A percentile compares a stretch with the other conserved stretches of the same genome.
Conservation (phyloP, 2,797 vertebrate species). For the Leucoraja ocellata region DNA sequence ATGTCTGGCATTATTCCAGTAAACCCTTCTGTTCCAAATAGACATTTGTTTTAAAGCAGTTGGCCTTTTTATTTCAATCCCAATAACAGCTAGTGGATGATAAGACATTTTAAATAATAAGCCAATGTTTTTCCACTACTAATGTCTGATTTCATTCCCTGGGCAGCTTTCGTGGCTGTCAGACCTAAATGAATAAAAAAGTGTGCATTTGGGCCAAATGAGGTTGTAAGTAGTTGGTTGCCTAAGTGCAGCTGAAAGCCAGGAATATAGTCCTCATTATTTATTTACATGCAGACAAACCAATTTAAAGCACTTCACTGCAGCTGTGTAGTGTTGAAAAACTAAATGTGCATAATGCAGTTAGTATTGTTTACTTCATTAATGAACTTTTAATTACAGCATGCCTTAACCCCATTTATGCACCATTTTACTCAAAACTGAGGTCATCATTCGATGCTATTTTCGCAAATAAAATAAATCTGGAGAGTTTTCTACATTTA, state of each 20-base stretch:
- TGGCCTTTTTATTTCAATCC: neutral
- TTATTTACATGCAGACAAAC: slow-evolving; percentile 14
- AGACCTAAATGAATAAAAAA: neutral
- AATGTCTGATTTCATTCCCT: neutral
- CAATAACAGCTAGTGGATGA: neutral
- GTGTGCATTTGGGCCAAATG: neutral
- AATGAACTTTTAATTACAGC: slow-evolving; percentile 8
- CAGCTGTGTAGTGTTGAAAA: neutral
- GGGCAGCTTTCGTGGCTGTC: neutral
- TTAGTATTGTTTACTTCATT: neutral
- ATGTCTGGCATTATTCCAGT: too few relatives aligned
- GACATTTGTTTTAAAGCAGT: neutral
- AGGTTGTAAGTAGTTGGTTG: neutral
- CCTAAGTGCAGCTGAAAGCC: slow-evolving; percentile 10
- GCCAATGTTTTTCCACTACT: neutral
- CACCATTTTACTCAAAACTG: neutral
- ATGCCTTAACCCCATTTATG: neutral
- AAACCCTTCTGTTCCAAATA: too few relatives aligned
- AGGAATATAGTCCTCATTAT: neutral
- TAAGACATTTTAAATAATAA: neutral
- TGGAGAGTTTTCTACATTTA: neutral
- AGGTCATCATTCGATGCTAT: neutral
- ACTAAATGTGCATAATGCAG: neutral
- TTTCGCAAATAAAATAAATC: neutral
- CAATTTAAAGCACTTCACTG: slow-evolving; percentile 14